Base-by-base conservation (phyloP, 2,113 vertebrate genomes). In the Pluvianellus socialis region DNA sequence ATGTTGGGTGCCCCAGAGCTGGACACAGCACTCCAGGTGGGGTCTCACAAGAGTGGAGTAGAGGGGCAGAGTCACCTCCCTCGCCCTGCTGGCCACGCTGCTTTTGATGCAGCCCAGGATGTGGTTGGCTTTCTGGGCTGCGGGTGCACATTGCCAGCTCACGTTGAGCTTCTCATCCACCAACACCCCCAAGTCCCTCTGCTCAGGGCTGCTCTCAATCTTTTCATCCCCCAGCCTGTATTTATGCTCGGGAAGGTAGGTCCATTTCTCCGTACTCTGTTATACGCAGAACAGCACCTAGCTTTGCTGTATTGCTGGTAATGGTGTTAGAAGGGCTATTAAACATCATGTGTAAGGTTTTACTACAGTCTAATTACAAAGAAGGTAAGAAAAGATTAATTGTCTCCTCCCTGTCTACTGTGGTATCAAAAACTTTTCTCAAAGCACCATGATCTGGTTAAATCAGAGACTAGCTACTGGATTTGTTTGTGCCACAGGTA, bases 351-450 rank as follows among this genome's bases (percentile, higher is more conserved):
- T 38, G 42, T 50, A 47, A 73, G 38, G 16, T 81, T 90, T 91
- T 91, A 95, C 49, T 85, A 70, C 68, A 73, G 20, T 14, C 53
- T 87, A 94, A 92, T 75, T 95, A 92, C 62, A 81, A 68, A 72
- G 49, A 27, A 88, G 26, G n/a, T 47, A 68, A 75, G 62, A 79
- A 33, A 75, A 87, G 62, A 86, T 55, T 59, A 20, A 59, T 27
- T 94, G 49, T 53, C 58, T 94, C 32, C 44, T 70, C 52, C 47
- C 38, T 47, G 28, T 42, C 65, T 71, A 65, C 63, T 72, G 45
- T 35, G 27, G 23, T 61, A 40, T 84, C 81, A 88, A 83, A 92
- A 90, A 50, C 22, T 45, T 74, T 85, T 90, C 53, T 70, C 70
- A 93, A 89, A 95, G 65, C 79, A 87, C 58, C 53, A 75, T 2